Evolutionary conservation across 92 coral and sea anemone genomes (phyloP), one percentile per base, ranked within the genome.

Genomic region (Umimayanthus chanpuru): DNA sequence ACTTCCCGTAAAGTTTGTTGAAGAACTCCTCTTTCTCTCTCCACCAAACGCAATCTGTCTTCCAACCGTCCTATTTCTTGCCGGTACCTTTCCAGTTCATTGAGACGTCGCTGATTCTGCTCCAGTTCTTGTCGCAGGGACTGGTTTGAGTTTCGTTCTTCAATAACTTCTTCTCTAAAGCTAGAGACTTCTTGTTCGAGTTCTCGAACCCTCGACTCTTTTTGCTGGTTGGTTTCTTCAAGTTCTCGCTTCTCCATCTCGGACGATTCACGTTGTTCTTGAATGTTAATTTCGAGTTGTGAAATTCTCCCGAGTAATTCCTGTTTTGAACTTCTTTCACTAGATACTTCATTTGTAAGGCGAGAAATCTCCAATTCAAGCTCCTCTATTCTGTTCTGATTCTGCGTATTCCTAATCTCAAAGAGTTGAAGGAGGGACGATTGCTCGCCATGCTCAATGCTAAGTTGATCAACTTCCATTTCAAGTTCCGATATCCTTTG

Each of bases 1-100:
- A 76, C 14, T 23, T 76, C 80, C 80, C 38, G 80, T 76, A 76
- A 41, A 11, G 80, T 44, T 5, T 76, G 80, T 40, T 76, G 80
- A 44, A 76, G 80, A 40, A 40, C n/a, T 2, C 80, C 80, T 9
- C 18, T 76, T 41, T 76, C 80, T 18, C 80, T 39, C 58, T 76
- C 80, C 20, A 20, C 30, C 15, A 25, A 76, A 21, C 55, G 58
- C 14, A 76, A 40, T 41, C 80, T 76, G 53, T 76, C 55, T 41
- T 20, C 56, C 55, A 77, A 43, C 26, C 81, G 81, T 23, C 56
- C 81, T 21, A 21, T 77, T 77, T 77, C 58, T 41, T 10, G 81
- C 5, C 81, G 50, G 43, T 20, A 40, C 7, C 23, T 43, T 25
- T 43, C 58, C 0, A 40, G 58, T 43, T 77, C 58, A 14, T 18